Conservation (phyloP, 2,888 invertebrate genomes). For the Campaea margaritaria region DNA sequence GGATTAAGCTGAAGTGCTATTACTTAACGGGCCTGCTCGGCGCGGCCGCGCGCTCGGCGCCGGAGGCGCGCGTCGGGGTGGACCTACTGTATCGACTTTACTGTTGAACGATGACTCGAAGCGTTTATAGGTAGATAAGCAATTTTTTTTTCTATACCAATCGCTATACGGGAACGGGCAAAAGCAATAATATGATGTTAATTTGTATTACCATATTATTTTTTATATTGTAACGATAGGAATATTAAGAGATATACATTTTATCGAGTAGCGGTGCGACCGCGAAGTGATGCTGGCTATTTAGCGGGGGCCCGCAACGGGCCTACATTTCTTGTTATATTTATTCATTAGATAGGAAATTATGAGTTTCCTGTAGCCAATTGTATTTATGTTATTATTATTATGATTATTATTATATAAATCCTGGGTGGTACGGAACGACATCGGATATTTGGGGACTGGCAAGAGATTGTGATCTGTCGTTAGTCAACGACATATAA, state of each 20-base stretch:
- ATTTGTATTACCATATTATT: conserved; percentile 85
- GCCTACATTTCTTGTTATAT: conserved; percentile 81
- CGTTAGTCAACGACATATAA: conserved; percentile 85
- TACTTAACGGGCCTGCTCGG: conserved; percentile 78
- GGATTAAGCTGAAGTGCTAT: conserved; percentile 83
- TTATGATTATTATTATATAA: conserved; percentile 59
- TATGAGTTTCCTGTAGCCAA: conserved; percentile 84
- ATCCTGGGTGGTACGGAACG: conserved; percentile 81
- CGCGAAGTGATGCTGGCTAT: conserved; percentile 82
- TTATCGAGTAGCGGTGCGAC: conserved; percentile 82
- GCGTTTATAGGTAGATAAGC: conserved; percentile 80
- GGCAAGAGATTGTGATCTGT: conserved; percentile 85
- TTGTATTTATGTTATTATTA: conserved; percentile 80
- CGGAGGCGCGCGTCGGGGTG: conserved; percentile 66
- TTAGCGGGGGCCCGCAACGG: conserved; percentile 67
- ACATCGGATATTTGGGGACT: conserved; percentile 80
- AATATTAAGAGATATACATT: conserved; percentile 74
- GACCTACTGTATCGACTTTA: conserved; percentile 72
- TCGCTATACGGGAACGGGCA: conserved; percentile 86
- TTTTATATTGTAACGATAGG: conserved; percentile 83
- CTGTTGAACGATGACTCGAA: conserved; percentile 70
- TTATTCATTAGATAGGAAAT: conserved; percentile 84
- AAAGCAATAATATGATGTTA: conserved; percentile 86
- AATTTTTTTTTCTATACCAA: conserved; percentile 83
- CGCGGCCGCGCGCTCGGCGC: conserved; percentile 74